Evolutionary conservation across 2,888 invertebrate species (phyloP), one percentile per base, ranked within the genome.

Genomic region (Tetramorium bicarinatum): DNA sequence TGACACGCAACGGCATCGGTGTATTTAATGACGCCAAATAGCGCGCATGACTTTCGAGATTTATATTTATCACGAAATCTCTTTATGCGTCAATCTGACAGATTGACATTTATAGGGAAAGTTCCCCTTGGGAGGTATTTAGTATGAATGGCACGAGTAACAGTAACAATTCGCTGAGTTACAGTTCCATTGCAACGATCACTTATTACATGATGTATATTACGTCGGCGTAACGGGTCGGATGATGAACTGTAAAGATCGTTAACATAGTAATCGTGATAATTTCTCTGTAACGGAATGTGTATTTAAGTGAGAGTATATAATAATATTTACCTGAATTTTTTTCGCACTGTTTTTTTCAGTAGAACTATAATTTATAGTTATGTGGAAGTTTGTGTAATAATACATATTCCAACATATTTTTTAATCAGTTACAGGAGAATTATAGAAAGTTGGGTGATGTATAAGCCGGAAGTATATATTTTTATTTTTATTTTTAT

Each of bases 81-180:
- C 25, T 47, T 47, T 18, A 25, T 49, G 8, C 9, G 34, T 49
- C 21, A 11, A 44, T 74, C 59, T 44, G 21, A 3, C 47, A 21
- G n/a, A 34, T 64, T 59, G 38, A 29, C 41, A 71, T 25, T 52
- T 25, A n/a, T 25, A 54, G 83, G 59, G 86, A 90, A 91, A 90
- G 88, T 91, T 83, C 87, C 84, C 87, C 86, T 88, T 85, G 83
- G 85, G 87, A 84, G 84, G 87, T 88, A 85, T 83, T 84, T 75
- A 69, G 84, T 88, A 87, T 88, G 92, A 93, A 92, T 92, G 87
- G 90, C 91, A 89, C 90, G 88, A 88, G 85, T 87, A 86, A 91
- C 89, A 89, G 85, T 87, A 87, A 91, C 89, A 89, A 92, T 92
- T 89, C 74, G 80, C 85, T 81, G 82, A 80, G 85, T 91, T 91